These are phyloP conservation scores for Exephanes ischioxanthus DNA, from an alignment of 2,888 invertebrate genomes.

Conservation along the genomic window DNA sequence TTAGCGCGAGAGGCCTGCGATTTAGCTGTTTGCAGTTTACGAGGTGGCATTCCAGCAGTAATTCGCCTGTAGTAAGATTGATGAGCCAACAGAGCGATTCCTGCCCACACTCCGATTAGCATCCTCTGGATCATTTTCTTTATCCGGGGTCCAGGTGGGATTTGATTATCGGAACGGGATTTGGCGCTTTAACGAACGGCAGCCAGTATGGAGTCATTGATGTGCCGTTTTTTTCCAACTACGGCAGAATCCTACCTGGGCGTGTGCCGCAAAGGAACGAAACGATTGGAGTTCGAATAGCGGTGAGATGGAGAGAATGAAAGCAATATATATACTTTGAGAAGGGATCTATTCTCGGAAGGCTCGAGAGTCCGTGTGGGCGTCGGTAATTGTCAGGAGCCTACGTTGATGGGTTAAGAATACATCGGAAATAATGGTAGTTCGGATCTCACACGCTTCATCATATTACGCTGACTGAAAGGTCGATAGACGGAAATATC, in stretches of 20 bases:
- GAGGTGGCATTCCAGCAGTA: not conserved
- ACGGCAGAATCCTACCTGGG: no score
- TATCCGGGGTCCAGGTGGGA: no score
- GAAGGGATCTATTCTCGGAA: conserved; percentile 65
- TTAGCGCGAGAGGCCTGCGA: conserved; percentile 8
- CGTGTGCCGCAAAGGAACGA: not conserved
- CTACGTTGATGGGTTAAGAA: conserved; percentile 59
- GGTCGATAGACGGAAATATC: conserved; percentile 41
- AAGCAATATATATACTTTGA: conserved; percentile 14
- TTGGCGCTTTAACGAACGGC: no score
- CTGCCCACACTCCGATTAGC: not conserved
- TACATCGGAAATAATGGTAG: conserved; percentile 14
- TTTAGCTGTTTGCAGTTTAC: conserved; percentile 10
- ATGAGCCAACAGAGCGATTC: not conserved
- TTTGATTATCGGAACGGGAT: no score
- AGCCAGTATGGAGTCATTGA: no score
- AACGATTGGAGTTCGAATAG: conserved; percentile 12
- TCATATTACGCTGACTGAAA: not conserved
- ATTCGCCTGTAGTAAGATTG: not conserved
- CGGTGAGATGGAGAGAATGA: not conserved
- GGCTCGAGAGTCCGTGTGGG: conserved; percentile 51
- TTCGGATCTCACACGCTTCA: not conserved
- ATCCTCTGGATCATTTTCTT: conserved; percentile 6
- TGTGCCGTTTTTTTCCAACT: no score
- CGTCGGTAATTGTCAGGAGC: conserved; percentile 68